These are phyloP conservation scores for Muntiacus reevesi DNA, from an alignment of 2,113 vertebrate species.

Conservation along the genomic window DNA sequence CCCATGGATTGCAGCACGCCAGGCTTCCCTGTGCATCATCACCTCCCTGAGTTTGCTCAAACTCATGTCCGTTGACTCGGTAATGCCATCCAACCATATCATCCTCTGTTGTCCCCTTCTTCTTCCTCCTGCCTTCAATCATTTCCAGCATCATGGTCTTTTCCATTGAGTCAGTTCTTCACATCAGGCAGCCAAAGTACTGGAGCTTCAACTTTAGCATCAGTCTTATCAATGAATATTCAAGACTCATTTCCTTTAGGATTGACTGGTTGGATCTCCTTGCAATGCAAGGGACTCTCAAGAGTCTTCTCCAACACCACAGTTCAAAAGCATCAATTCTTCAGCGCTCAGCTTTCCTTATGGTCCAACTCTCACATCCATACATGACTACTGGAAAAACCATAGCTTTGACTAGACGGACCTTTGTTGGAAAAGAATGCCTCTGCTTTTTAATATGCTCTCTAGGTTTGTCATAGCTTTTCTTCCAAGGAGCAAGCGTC, in stretches of 20 bases:
- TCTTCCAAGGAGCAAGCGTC: background rate
- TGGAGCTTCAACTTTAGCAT: background rate
- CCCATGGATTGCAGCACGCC: background rate
- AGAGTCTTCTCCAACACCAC: background rate
- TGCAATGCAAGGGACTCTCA: background rate
- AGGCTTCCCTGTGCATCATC: background rate
- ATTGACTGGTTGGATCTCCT: background rate
- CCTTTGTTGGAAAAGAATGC: background rate
- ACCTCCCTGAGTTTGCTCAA: background rate
- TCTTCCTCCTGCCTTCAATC: background rate
- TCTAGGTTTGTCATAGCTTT: background rate
- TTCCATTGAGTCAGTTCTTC: background rate
- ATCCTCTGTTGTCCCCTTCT: background rate
- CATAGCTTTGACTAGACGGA: background rate
- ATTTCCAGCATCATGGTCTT: background rate
- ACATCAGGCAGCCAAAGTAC: background rate
- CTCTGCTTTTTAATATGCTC: background rate
- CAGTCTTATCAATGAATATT: background rate
- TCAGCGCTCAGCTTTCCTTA: background rate
- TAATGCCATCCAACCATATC: background rate
- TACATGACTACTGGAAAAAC: background rate
- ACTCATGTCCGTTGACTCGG: accelerated
- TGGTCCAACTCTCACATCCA: background rate
- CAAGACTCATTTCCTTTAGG: background rate
- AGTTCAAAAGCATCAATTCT: background rate